Evolutionary conservation across 1,140 invertebrate species (phyloP), one percentile per base, ranked within the genome.

Genomic region (Drosophila carrolli): DNA sequence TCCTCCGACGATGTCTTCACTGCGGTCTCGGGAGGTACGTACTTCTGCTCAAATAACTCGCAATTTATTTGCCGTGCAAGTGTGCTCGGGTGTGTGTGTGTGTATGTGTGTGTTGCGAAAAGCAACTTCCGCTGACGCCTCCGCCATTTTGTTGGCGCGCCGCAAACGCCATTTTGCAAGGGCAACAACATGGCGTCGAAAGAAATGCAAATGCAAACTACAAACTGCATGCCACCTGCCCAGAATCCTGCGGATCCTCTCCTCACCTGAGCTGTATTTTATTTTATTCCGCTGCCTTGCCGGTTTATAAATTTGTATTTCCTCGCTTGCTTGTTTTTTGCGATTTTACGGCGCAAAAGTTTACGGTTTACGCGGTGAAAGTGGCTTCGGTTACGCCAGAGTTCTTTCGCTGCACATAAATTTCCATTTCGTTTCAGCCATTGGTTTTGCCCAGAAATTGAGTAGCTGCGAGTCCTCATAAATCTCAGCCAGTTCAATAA

Each of bases 71-170:
- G 63, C 46, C 70, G 44, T 51, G 47, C 13, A 50, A 38, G 41
- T 65, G 27, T 16, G 40, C 14, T 44, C 32, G 41, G 54, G 27
- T n/a, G 7, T 6, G 9, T 19, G 41, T 16, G 16, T 41, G 23
- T 46, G 32, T 47, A 41, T 27, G 38, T 19, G 66, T 77, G 78
- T 78, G 79, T 70, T 80, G 77, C 67, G 85, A 89, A 88, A 83
- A 84, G 84, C 85, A 90, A 89, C 84, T 89, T 89, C 84, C 84
- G 84, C 84, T 84, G 85, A 84, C 85, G 84, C 84, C 85, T 88
- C 68, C 84, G 85, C 84, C 84, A 88, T 88, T 88, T 88, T 88
- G 84, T 70, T 84, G 85, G 84, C 56, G 63, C 72, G 76, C 80
- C 84, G 68, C 84, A 84, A 89, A 74, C 85, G 85, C 84, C 84